Conservation (phyloP, 37 sponge, comb jelly and placozoan species). For the Beroe ovata region DNA sequence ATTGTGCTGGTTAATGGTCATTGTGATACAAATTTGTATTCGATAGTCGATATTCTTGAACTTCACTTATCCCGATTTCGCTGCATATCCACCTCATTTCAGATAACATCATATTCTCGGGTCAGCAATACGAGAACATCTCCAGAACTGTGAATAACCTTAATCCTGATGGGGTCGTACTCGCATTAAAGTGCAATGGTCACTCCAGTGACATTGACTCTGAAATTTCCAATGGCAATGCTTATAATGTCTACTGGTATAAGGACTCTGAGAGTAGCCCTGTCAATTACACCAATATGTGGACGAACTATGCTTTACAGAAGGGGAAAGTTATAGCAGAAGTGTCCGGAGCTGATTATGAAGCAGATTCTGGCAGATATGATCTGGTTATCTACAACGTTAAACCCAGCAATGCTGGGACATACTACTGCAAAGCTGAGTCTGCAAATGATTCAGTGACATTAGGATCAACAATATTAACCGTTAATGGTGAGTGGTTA, state of each 20-base stretch:
- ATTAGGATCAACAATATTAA: conserved; percentile 1
- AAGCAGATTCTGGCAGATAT: background rate
- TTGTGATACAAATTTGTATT: no score
- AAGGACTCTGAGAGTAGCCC: background rate
- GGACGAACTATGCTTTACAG: background rate
- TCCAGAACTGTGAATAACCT: background rate
- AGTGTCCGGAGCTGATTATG: background rate
- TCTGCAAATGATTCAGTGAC: background rate
- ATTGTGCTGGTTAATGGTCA: background rate
- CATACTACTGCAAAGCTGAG: conserved; percentile 21
- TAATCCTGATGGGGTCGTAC: background rate
- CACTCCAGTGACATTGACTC: background rate
- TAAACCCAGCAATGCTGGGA: background rate
- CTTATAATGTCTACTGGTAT: conserved; percentile 3
- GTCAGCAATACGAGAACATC: background rate
- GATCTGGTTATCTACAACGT: conserved; percentile 7
- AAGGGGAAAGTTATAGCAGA: background rate
- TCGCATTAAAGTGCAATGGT: background rate
- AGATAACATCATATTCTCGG: background rate
- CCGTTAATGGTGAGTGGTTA: background rate
- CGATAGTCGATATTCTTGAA: no score
- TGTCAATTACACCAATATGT: conserved; percentile 13
- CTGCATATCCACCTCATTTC: background rate
- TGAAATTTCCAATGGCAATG: background rate
- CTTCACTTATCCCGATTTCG: no score